Evolutionary conservation across 2,113 vertebrate species (phyloP), one percentile per base, ranked within the genome.

Genomic region (Xyrauchen texanus): DNA sequence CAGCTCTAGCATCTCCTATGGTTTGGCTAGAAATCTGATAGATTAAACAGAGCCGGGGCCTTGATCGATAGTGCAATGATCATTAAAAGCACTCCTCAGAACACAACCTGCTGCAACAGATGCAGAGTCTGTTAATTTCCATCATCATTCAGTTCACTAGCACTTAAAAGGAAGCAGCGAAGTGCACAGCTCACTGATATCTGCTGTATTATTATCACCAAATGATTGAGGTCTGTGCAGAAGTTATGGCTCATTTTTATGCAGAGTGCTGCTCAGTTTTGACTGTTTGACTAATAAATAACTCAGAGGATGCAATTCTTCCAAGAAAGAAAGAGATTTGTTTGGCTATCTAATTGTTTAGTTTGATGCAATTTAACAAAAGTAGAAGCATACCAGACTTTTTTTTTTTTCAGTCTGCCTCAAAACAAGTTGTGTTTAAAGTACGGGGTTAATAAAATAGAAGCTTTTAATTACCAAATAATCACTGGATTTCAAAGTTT

Each of bases 51-150:
- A 84, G 86, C 82, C 63, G 82, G 55, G 81, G 66, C 83, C 80
- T 85, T 87, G 86, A 88, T 90, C 84, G 87, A 71, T 58, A 58
- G 67, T 78, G 86, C 83, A 90, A 79, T 71, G 79, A 85, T 88
- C 84, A 85, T 85, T 87, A 80, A 82, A 57, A 61, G 46, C 78
- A 3, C 51, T 81, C 82, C 68, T 86, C 83, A 77, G 83, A 85
- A 86, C 66, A 73, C 57, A 80, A 65, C 71, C 79, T 75, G 21
- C 77, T 71, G 81, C 69, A 58, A 84, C 82, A 89, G 83, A 90
- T 86, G 84, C 85, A 83, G 75, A 46, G 82, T 82, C 70, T 76
- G 81, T 84, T 85, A 82, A 85, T 76, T 78, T 78, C 83, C 79
- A 82, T 83, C 79, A 86, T 87, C 82, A 58, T 77, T 77, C 70